A percentile compares a stretch with the other conserved stretches of the same genome.
These are phyloP conservation scores for Trissolcus japonicus DNA, from an alignment of 2,888 invertebrate genomes.

Conservation along the genomic window DNA sequence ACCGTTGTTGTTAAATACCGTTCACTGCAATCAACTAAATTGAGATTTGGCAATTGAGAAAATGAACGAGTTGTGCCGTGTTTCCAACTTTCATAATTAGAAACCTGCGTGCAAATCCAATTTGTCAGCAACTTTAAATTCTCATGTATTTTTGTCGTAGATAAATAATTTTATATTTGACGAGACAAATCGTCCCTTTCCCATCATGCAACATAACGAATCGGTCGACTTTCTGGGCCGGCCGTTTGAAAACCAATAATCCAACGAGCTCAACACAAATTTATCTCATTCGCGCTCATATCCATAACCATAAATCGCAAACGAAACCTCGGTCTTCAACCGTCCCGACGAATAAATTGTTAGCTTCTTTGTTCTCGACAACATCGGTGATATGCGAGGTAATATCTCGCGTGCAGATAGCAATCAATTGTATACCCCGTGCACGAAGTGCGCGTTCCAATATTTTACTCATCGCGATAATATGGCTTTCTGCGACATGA, in stretches of 20 bases:
- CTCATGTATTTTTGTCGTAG: too few relatives aligned
- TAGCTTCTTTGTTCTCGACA: slow-evolving; percentile 32
- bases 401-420: slow-evolving; percentile 38
- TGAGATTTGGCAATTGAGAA: too few relatives aligned
- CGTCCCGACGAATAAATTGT: slow-evolving; percentile 34
- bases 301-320: slow-evolving; percentile 39
- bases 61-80: too few relatives aligned
- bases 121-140: too few relatives aligned
- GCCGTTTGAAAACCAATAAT: slow-evolving; percentile 9
- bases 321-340: slow-evolving; percentile 20
- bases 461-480: slow-evolving; percentile 42
- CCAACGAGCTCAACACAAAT: slow-evolving; percentile 5
- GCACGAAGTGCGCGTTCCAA: slow-evolving; percentile 39
- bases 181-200: too few relatives aligned
- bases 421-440: slow-evolving; percentile 42
- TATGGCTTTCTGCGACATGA: slow-evolving; percentile 46
- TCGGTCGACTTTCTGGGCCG: background rate
- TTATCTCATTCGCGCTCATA: slow-evolving; percentile 27
- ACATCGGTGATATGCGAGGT: slow-evolving; percentile 33
- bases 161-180: too few relatives aligned
- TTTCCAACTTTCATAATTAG: too few relatives aligned
- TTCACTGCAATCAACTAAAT: too few relatives aligned
- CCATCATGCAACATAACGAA: background rate
- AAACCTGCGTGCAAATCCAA: too few relatives aligned
- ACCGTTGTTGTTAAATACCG: too few relatives aligned